phyloP scores from a whole-genome alignment of 1,140 invertebrate species.

The Drosophila insularis region DNA sequence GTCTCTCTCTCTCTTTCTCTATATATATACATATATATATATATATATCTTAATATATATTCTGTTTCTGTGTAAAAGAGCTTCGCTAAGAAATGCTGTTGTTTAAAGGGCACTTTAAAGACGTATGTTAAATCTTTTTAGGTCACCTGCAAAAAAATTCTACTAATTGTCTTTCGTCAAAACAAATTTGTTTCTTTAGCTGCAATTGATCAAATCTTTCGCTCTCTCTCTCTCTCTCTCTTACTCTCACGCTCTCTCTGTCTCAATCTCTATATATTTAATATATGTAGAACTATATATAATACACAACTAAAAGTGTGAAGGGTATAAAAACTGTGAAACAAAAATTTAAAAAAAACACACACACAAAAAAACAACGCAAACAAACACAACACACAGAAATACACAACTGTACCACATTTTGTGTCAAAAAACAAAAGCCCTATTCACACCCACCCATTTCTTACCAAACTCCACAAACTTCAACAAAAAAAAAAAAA shows the following conservation, averaged over 20 bases:
- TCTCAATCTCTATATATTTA: slow-evolving; percentile 6
- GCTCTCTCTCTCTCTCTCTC: slow-evolving; percentile 14
- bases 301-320: slow-evolving; percentile 31
- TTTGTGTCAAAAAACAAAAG: slow-evolving; percentile 31
- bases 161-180: slow-evolving; percentile 25
- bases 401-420: slow-evolving; percentile 33
- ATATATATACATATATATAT: slow-evolving; percentile 16
- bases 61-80: slow-evolving; percentile 14
- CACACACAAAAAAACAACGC: slow-evolving; percentile 36
- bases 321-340: slow-evolving; percentile 76
- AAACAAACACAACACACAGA: slow-evolving; percentile 44
- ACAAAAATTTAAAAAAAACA: slow-evolving; percentile 16
- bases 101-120: not conserved
- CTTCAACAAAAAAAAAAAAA: not conserved
- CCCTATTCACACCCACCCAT: slow-evolving; percentile 5
- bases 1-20: slow-evolving; percentile 19
- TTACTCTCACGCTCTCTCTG: slow-evolving; percentile 7
- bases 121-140: slow-evolving; percentile 6
- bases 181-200: slow-evolving; percentile 24
- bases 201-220: slow-evolving; percentile 31
- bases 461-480: slow-evolving; percentile 9
- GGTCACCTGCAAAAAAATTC: slow-evolving; percentile 29
- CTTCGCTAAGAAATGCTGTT: slow-evolving; percentile 4
- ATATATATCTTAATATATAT: slow-evolving; percentile 4
- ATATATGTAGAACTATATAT: slow-evolving; percentile 1